Evolutionary conservation across 1,140 invertebrate genomes (phyloP).

Genomic region (Drosophila persimilis): DNA sequence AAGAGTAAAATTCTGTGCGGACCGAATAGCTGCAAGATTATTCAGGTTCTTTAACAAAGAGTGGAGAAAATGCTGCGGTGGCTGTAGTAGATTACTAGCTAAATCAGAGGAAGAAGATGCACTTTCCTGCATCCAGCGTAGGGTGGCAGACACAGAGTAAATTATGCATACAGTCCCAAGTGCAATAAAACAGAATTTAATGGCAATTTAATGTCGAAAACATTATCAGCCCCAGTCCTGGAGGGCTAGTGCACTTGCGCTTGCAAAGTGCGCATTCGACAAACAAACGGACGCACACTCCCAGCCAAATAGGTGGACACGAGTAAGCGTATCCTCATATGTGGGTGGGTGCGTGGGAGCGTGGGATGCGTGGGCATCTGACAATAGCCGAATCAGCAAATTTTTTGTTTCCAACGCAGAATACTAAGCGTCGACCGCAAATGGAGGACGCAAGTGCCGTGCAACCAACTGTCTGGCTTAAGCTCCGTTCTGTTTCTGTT

Average conservation of each 20-base stretch:
- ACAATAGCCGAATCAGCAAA: constrained; percentile 55
- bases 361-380: constrained; percentile 20
- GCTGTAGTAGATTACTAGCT: too few species aligned
- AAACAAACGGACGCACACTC: constrained; percentile 21
- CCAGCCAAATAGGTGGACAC: constrained; percentile 12
- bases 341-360: constrained; percentile 5
- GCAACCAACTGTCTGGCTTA: constrained; percentile 33
- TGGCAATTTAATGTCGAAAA: constrained; percentile 65
- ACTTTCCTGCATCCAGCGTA: constrained; percentile 19
- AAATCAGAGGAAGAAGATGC: too few species aligned
- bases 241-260: constrained; percentile 19
- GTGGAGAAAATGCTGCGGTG: too few species aligned
- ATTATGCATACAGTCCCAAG: constrained; percentile 63
- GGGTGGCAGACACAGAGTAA: constrained; percentile 49
- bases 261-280: constrained; percentile 40
- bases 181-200: constrained; percentile 68
- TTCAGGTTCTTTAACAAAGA: too few species aligned
- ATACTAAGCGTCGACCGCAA: constrained; percentile 10
- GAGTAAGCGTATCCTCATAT: constrained; percentile 5
- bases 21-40: too few species aligned
- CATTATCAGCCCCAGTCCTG: constrained; percentile 46
- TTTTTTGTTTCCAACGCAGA: constrained; percentile 10
- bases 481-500: constrained; percentile 19
- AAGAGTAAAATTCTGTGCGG: too few species aligned
- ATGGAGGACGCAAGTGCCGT: constrained; percentile 10